phyloP scores from a whole-genome alignment of 2,113 vertebrate genomes.

The Arvicanthis niloticus region DNA sequence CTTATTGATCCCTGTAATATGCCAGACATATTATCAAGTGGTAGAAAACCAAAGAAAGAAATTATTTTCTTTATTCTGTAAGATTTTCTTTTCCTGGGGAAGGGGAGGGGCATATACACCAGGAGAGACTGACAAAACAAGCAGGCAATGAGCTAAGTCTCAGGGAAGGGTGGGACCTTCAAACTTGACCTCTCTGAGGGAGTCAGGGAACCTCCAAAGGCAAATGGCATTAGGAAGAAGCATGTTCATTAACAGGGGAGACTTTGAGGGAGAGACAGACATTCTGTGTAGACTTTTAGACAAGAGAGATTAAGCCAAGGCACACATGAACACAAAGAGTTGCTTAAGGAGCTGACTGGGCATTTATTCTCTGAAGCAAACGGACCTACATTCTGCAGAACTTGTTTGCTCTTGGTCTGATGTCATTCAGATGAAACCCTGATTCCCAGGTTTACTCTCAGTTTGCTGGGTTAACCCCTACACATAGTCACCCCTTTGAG shows the following conservation, averaged over 20 bases:
- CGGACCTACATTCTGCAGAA: neutral
- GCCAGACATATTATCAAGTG: neutral
- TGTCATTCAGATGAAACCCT: neutral
- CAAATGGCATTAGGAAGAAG: neutral
- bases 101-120: neutral
- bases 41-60: conserved; percentile 22
- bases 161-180: neutral
- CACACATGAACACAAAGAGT: neutral
- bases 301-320: neutral
- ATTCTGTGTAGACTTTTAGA: neutral
- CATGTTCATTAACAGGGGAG: neutral
- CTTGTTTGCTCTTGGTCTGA: neutral
- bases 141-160: neutral
- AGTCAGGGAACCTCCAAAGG: neutral
- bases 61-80: neutral
- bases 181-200: accelerated
- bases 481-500: neutral
- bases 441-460: neutral
- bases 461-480: neutral
- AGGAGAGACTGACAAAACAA: neutral
- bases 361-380: neutral
- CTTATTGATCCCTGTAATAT: neutral
- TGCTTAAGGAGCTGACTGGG: neutral
- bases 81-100: neutral
- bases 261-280: neutral